Evolutionary conservation across 2,113 vertebrate genomes (phyloP).

Genomic region (Heterochromis multidens): DNA sequence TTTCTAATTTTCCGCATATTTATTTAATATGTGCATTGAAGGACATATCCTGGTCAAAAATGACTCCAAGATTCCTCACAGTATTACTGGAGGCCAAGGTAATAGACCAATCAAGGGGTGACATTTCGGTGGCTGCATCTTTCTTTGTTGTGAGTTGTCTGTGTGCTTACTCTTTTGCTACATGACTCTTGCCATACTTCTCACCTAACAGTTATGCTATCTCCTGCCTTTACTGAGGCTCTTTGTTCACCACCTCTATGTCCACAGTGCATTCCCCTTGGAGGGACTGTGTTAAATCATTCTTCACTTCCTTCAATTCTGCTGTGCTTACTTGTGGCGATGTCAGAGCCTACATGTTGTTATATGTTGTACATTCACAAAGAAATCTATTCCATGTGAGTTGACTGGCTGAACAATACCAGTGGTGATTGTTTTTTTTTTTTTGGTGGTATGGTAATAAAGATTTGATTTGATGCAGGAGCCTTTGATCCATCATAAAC

Average conservation of each 20-base stretch:
- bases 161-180: neutral
- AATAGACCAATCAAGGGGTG: neutral
- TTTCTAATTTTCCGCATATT: too few species aligned
- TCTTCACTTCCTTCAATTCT: neutral
- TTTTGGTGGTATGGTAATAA: neutral
- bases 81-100: too few species aligned
- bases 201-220: neutral
- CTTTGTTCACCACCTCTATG: neutral
- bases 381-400: neutral
- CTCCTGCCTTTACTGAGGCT: neutral
- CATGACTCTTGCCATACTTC: neutral
- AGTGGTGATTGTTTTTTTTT: neutral
- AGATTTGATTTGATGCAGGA: neutral
- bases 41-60: too few species aligned
- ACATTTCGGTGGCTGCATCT: too few species aligned
- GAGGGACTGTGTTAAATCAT: neutral
- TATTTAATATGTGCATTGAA: too few species aligned
- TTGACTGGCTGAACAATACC: neutral
- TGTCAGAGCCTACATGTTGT: neutral
- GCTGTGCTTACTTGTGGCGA: neutral
- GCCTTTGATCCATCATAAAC: neutral
- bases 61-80: too few species aligned
- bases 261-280: neutral
- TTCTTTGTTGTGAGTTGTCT: too few species aligned
- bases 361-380: neutral